Conservation (phyloP, 2,888 invertebrate genomes). For the Epistrophe eligans region DNA sequence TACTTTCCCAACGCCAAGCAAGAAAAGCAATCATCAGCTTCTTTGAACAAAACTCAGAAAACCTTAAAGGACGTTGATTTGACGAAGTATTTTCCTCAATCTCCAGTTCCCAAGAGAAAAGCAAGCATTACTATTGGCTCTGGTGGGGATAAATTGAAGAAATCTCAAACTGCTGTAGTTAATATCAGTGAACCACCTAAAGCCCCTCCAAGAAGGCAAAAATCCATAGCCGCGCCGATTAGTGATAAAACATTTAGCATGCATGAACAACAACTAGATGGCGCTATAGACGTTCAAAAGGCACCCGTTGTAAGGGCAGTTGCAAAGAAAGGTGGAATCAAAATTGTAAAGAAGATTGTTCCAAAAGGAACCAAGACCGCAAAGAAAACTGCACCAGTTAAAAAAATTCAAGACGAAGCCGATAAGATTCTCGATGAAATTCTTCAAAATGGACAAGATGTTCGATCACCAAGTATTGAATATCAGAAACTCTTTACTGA, state of each 20-base stretch:
- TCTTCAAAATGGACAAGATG: constrained; percentile 77
- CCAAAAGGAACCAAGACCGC: constrained; percentile 80
- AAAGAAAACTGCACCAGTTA: constrained; percentile 66
- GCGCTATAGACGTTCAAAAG: constrained; percentile 81
- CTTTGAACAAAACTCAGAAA: constrained; percentile 83
- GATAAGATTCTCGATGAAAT: constrained; percentile 82
- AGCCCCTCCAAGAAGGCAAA: constrained; percentile 77
- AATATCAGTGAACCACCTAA: constrained; percentile 69
- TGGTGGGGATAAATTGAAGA: constrained; percentile 78
- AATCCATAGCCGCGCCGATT: constrained; percentile 72
- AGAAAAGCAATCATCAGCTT: constrained; percentile 79
- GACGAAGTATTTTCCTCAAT: constrained; percentile 83
- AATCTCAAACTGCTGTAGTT: constrained; percentile 80
- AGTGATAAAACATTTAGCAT: constrained; percentile 79
- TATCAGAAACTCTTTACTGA: constrained; percentile 82
- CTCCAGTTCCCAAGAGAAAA: constrained; percentile 81
- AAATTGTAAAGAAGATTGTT: constrained; percentile 81
- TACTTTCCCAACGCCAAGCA: constrained; percentile 83
- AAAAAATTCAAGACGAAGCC: constrained; percentile 78
- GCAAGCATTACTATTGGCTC: constrained; percentile 80
- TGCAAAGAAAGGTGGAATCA: constrained; percentile 79
- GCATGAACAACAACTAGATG: constrained; percentile 83
- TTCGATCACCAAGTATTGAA: constrained; percentile 82
- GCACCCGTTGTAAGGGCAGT: constrained; percentile 77
- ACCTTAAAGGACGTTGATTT: constrained; percentile 83